Base-by-base conservation (phyloP, 2,888 invertebrate species). In the Pimpla rufipes region DNA sequence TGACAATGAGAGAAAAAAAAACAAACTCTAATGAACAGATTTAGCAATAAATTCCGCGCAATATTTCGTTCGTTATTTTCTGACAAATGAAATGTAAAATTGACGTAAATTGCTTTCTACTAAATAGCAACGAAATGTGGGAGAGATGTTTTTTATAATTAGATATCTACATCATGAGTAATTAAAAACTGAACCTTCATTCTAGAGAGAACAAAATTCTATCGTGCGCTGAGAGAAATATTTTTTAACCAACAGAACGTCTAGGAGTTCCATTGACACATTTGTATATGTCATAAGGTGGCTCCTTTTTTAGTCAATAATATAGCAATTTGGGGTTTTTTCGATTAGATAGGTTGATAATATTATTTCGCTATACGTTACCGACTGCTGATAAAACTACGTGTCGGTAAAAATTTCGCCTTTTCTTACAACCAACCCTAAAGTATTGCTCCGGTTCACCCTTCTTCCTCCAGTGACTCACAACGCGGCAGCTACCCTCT, bases 301-400 rank as follows among this genome's bases (percentile, higher is more conserved):
- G 1, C 42, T 42, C 29, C 8, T 18, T 16, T 6, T 23, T 40
- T 16, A 62, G 18, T 16, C 5, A 5, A 10, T 10, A 62, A 62
- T 18, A 35, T 37, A 40, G 16, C 6, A 11, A 8, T 62, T 62
- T 16, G 37, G 1, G 8, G 10, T 62, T 62, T 62, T 37, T 62
- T 16, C 18, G 7, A 35, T 35, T 13, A 3, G 6, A 16, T 37
- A 8, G 35, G 18, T 62, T n/a, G 10, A 18, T 13, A 40, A 0
- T 40, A 59, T 37, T 1, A 1, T 23, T 37, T 35, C 1, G 6
- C n/a, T 37, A 29, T 37, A 50, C 16, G 2, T 40, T 62, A 62
- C 62, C 62, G 16, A 40, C 62, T 62, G 62, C n/a, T 37, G 29
- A 7, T 59, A 35, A 7, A 37, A 62, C 37, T 8, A 40, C 8